Evolutionary conservation across 2,797 vertebrate genomes (phyloP).

Genomic region (Tapera naevia): DNA sequence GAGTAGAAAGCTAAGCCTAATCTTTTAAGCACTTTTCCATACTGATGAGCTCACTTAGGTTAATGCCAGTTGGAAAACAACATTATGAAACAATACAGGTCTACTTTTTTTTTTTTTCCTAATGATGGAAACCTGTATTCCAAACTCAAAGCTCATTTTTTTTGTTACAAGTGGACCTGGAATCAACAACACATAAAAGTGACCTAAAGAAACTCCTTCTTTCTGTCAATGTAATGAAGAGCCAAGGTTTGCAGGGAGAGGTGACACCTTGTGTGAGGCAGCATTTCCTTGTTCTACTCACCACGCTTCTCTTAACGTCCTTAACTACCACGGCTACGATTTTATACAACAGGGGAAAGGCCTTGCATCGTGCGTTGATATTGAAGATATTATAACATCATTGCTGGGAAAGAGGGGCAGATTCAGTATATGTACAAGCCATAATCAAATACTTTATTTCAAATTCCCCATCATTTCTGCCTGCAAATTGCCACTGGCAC

Average conservation of each 20-base stretch:
- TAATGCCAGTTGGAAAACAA: neutral
- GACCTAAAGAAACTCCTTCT: neutral
- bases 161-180: neutral
- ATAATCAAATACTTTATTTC: neutral
- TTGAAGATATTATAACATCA: neutral
- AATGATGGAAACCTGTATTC: neutral
- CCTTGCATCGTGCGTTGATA: neutral
- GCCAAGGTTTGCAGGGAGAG: neutral
- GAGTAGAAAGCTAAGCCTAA: neutral
- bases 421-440: neutral
- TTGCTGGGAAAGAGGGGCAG: neutral
- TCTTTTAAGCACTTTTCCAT: neutral
- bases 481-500: neutral
- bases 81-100: neutral
- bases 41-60: neutral
- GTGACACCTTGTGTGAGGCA: neutral
- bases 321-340: neutral
- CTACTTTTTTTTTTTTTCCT: neutral
- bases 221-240: neutral
- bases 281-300: neutral
- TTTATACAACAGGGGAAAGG: conserved; percentile 11
- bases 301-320: neutral
- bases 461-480: neutral
- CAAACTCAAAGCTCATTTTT: neutral
- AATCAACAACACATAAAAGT: neutral